Evolutionary conservation across 1,140 invertebrate species (phyloP), one percentile per base, ranked within the genome.

Genomic region (Drosophila parvula): DNA sequence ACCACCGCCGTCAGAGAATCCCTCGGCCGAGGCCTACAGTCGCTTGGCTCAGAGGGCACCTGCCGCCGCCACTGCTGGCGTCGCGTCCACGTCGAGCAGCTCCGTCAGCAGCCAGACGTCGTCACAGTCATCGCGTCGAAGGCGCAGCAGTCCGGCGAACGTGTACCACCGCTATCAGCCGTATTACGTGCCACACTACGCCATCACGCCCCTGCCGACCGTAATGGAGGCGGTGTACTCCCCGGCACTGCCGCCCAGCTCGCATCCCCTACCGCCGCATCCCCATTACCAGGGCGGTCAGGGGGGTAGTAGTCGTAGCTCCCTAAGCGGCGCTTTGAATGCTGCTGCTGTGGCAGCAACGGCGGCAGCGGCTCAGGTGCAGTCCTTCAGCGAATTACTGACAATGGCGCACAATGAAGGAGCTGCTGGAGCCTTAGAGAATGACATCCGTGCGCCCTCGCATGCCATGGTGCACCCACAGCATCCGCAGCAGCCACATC

Each of bases 291-390:
- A 67, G 36, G 65, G 53, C 9, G 81, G 84, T 9, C 47, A 77
- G 10, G 75, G 65, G 34, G 88, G 86, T 1, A 90, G 85, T 22
- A 90, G 82, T 71, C 82, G 88, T 2, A 88, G 88, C 1, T 88
- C 86, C 0, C 41, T 88, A 6, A 83, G 83, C 4, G 86, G 78
- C 10, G 85, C 85, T 0, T 40, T 85, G 41, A 90, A 70, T 48
- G 85, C 85, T 3, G 85, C 85, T n/a, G 85, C 85, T 18, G 88
- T 83, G 9, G 88, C 88, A 12, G 80, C 78, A 0, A 83, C 86
- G 2, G 88, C 84, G 12, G 88, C 82, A 0, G 88, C 88, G 6
- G 88, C 82, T 2, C 88, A 88, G n/a, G 88, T 76, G 0, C 83
- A 89, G 67, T 71, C 85, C 3, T 85, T 84, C 12, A 88, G 67